Evolutionary conservation across 2,797 vertebrate species (phyloP), one percentile per base, ranked within the genome.

Genomic region (Poeciliopsis paucimaculata): DNA sequence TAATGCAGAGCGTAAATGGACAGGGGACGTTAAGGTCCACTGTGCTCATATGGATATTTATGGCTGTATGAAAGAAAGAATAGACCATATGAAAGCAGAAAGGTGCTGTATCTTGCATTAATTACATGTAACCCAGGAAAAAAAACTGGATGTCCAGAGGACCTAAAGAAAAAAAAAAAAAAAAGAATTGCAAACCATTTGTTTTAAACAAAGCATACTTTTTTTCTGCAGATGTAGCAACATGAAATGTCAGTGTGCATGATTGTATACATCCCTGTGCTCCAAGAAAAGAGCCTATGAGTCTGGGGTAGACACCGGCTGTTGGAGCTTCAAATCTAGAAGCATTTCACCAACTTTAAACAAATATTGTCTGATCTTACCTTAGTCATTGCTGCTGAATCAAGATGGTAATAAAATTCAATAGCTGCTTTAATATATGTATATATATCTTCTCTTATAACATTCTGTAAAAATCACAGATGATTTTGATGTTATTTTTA

Each of bases 1-100:
- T 72, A 64, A 84, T 72, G 75, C 45, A 80, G 74, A 86, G 78
- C 77, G 76, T 62, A 87, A 88, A 90, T 85, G 80, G 76, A 72
- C 47, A 84, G 77, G 62, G 28, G 77, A 51, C 41, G 43, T 46
- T 80, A 34, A 77, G 55, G 77, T 53, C 15, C 3, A 8, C 28
- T 47, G 49, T 68, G 26, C 77, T 77, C 72, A 49, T 57, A 74
- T 66, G 23, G 66, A 77, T 77, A 39, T 86, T n/a, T 66, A 73
- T 76, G 11, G 10, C 16, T 36, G 4, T 72, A 55, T 31, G 68
- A 41, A 66, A 77, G 12, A 57, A 76, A 51, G n/a, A 79, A 16
- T 6, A 78, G 23, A 55, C 5, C 16, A n/a, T 45, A 34, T 47
- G 41, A 47, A 75, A 34, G 66, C 12, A 23, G 18, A 76, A 77